Conservation (phyloP, 2,113 vertebrate genomes). For the Zeus faber region DNA sequence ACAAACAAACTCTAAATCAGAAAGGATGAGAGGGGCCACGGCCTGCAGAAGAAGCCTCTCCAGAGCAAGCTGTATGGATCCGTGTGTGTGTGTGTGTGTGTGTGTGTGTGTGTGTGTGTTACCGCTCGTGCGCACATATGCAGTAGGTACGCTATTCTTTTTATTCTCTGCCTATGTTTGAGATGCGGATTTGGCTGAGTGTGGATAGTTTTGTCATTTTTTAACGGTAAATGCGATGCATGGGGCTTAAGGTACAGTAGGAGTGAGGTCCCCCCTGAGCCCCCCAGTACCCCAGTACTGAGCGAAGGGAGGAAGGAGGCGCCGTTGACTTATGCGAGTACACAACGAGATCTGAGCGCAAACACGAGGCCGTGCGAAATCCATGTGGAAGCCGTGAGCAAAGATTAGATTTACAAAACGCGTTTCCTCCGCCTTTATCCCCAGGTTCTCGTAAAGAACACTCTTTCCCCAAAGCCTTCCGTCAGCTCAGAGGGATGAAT, state of each 20-base stretch:
- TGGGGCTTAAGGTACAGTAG: conserved; percentile 51
- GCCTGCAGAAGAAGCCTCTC: conserved; percentile 64
- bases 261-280: conserved; percentile 47
- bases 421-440: background rate
- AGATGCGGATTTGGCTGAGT: conserved; percentile 54
- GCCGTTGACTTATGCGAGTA: conserved; percentile 23
- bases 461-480: background rate
- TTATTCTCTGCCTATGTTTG: conserved; percentile 28
- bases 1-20: conserved; percentile 78
- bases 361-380: conserved; percentile 48
- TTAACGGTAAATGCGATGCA: conserved; percentile 61
- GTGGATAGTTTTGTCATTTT: conserved; percentile 60
- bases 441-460: background rate
- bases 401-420: conserved; percentile 52
- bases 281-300: conserved; percentile 55
- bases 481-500: background rate
- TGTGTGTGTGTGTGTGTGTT: conserved; percentile 10
- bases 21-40: conserved; percentile 69
- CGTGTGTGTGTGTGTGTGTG: conserved; percentile 17
- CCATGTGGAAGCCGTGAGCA: conserved; percentile 46
- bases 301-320: conserved; percentile 37
- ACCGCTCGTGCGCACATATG: background rate
- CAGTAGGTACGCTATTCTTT: background rate
- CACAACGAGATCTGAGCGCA: conserved; percentile 43
- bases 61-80: conserved; percentile 25